Evolutionary conservation across 1,140 invertebrate species (phyloP), one percentile per base, ranked within the genome.

Genomic region (Halesus radiatus): DNA sequence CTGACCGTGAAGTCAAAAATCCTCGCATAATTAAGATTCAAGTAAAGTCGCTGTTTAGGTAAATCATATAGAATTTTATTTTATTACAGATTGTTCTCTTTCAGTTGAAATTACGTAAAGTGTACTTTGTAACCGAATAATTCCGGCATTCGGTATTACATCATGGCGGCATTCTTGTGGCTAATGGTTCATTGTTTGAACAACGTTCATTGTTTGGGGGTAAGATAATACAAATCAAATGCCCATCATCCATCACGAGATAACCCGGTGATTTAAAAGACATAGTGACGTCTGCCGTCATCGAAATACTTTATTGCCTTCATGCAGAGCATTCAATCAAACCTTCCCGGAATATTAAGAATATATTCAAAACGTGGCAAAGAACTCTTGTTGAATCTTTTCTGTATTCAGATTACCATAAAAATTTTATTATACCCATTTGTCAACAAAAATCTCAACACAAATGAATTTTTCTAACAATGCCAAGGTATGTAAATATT

Each of bases 161-260:
- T 26, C 70, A 52, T 22, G 52, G 13, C 5, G 20, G 20, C 50
- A 73, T 73, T 52, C 37, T 20, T 68, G 29, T 8, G 10, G 26
- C 18, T 29, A 58, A 75, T 58, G 72, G 53, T 20, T 75, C 72
- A 75, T 75, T 75, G 72, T 75, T 58, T 75, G 23, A 37, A 29
- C 3, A 60, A 0, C 16, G 18, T 32, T 54, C 26, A 75, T 75
- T 75, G 72, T 75, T 74, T 58, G 72, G 22, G 13, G 18, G 26
- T 29, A 29, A 58, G 13, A 60, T 58, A 75, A 16, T 75, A 58
- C 37, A 29, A 50, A 32, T 56, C 16, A 32, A 32, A 20, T 58
- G 72, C 29, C 16, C 3, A 56, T 60, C 72, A 75, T 75, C 29
- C 53, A 75, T 75, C 72, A 75, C 32, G 10, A 26, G 23, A 58